These are phyloP conservation scores for Ormyrus nitidulus DNA, from an alignment of 2,888 invertebrate species.

Conservation along the genomic window DNA sequence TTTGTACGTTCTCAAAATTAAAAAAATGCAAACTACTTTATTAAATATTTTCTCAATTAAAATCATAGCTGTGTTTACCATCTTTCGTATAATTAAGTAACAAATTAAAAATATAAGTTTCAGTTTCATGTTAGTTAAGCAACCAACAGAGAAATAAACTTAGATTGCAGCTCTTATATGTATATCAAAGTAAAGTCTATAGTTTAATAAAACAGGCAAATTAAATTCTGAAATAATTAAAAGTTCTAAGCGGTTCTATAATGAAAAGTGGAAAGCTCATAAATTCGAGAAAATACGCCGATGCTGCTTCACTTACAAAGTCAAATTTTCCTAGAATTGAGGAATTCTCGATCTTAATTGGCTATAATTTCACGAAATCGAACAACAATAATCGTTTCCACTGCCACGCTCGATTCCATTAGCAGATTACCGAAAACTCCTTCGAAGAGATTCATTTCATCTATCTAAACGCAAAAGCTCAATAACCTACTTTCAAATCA, in stretches of 20 bases:
- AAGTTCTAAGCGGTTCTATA: not conserved
- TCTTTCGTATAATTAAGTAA: no score
- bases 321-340: no score
- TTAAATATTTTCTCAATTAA: no score
- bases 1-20: no score
- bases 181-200: not conserved
- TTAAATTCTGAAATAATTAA: conserved; percentile 7
- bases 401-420: conserved; percentile 28
- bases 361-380: not conserved
- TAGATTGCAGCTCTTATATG: not conserved
- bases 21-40: no score
- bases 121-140: no score
- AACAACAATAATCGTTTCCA: conserved; percentile 18
- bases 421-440: conserved; percentile 26
- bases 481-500: conserved; percentile 32
- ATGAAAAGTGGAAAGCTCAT: not conserved
- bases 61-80: no score
- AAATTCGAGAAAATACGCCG: not conserved
- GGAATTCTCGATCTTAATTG: conserved; percentile 8
- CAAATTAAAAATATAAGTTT: no score
- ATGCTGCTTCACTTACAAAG: no score
- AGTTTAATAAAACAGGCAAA: not conserved
- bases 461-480: conserved; percentile 19
- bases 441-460: conserved; percentile 3
- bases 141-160: conserved; percentile 1